phyloP scores from a whole-genome alignment of 2,797 vertebrate genomes.

The Hirundo rustica region DNA sequence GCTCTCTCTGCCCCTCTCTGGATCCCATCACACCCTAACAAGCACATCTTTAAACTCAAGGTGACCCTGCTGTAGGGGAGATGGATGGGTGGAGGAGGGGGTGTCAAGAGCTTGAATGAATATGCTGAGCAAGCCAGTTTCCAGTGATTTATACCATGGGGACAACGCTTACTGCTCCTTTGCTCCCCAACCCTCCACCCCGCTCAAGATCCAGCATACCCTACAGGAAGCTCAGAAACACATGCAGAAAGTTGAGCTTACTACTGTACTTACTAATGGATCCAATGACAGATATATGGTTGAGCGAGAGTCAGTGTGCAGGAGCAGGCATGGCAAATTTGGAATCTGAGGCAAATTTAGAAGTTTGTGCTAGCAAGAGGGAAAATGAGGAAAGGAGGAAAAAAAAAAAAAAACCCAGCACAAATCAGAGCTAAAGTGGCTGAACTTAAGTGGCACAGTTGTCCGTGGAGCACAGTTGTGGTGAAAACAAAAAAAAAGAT shows the following conservation, averaged over 20 bases:
- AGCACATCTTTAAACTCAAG: constrained; percentile 55
- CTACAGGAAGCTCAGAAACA: constrained; percentile 40
- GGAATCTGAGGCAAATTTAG: constrained; percentile 63
- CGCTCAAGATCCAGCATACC: not conserved
- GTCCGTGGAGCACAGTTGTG: not conserved
- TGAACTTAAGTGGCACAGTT: constrained; percentile 26
- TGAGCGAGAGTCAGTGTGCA: constrained; percentile 8
- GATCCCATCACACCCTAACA: constrained; percentile 12
- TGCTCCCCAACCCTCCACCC: constrained; percentile 21
- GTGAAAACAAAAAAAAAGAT: not conserved
- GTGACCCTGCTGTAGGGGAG: constrained; percentile 26
- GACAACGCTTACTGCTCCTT: constrained; percentile 15
- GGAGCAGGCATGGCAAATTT: constrained; percentile 56
- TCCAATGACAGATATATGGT: constrained; percentile 57
- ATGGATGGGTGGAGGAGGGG: constrained; percentile 22
- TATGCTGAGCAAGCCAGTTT: constrained; percentile 21
- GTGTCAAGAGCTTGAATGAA: constrained; percentile 25
- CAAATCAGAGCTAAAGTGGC: constrained; percentile 50
- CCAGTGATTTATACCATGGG: constrained; percentile 17
- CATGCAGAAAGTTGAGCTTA: constrained; percentile 52
- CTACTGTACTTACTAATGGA: constrained; percentile 64
- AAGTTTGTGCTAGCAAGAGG: constrained; percentile 1
- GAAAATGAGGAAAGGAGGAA: not conserved
- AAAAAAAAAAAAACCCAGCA: not conserved
- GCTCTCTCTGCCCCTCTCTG: not conserved